Conservation (phyloP, 53 echinoderm and acorn worm genomes). For the Patiria pectinifera region DNA sequence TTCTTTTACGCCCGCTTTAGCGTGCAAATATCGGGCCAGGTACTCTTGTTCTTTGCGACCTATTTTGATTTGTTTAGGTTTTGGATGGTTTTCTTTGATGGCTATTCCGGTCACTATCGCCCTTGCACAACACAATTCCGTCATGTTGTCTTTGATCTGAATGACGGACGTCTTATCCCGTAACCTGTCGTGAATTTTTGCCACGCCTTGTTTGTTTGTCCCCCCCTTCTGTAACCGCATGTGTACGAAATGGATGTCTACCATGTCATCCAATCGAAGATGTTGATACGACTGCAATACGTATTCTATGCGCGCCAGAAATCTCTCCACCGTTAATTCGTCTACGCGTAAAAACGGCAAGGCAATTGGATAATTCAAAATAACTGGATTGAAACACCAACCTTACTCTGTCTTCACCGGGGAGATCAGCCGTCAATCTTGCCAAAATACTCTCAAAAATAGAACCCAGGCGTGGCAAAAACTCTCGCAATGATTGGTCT, state of each 20-base stretch:
- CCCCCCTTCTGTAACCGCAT: constrained; percentile 30
- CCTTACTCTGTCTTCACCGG: constrained; percentile 1
- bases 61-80: constrained; percentile 29
- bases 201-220: constrained; percentile 28
- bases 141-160: constrained; percentile 43
- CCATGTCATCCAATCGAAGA: constrained; percentile 27
- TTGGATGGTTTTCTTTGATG: constrained; percentile 55
- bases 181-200: constrained; percentile 23
- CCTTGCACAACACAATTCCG: constrained; percentile 68
- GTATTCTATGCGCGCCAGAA: constrained; percentile 27
- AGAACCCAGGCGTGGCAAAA: not conserved
- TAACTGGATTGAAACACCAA: constrained; percentile 6
- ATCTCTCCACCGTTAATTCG: constrained; percentile 31
- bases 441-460: constrained; percentile 15
- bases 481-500: not conserved
- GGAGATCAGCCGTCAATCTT: not conserved
- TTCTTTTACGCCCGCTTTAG: constrained; percentile 59
- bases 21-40: constrained; percentile 60
- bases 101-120: constrained; percentile 74
- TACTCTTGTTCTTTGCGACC: constrained; percentile 56
- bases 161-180: constrained; percentile 42
- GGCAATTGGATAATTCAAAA: constrained; percentile 9
- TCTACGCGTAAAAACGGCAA: constrained; percentile 23
- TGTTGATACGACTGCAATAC: constrained; percentile 35
- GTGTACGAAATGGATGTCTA: constrained; percentile 34